These are phyloP conservation scores for Dryobota labecula DNA, from an alignment of 2,888 invertebrate genomes.

Conservation along the genomic window DNA sequence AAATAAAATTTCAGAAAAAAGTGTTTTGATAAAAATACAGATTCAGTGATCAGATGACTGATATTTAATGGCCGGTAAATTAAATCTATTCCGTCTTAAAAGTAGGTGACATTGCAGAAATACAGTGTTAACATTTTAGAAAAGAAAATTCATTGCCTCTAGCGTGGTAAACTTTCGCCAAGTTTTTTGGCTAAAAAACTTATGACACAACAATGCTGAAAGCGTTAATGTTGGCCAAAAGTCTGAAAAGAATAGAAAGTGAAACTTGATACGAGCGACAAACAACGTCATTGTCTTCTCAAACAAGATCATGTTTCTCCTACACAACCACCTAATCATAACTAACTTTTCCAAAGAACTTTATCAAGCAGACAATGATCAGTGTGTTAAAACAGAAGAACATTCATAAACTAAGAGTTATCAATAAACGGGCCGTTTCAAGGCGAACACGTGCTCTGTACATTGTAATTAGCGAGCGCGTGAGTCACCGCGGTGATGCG, in stretches of 20 bases:
- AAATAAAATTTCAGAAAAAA: constrained; percentile 63
- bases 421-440: constrained; percentile 75
- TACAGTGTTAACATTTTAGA: constrained; percentile 26
- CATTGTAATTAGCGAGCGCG: constrained; percentile 76
- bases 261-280: constrained; percentile 37
- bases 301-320: constrained; percentile 22
- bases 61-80: constrained; percentile 37
- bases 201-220: constrained; percentile 50
- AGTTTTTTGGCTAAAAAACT: constrained; percentile 38
- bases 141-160: constrained; percentile 18
- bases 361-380: constrained; percentile 58
- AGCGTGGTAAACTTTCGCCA: constrained; percentile 38
- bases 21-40: constrained; percentile 31
- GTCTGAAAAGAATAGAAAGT: constrained; percentile 44
- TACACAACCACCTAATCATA: constrained; percentile 9
- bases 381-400: constrained; percentile 67
- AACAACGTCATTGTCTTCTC: constrained; percentile 28
- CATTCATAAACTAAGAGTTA: constrained; percentile 75
- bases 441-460: constrained; percentile 80
- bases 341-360: constrained; percentile 36
- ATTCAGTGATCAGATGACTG: constrained; percentile 33
- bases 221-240: constrained; percentile 51
- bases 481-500: constrained; percentile 79
- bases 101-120: constrained; percentile 23
- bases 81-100: constrained; percentile 36